Conservation (phyloP, 2,113 vertebrate species). For the Loxodonta africana region DNA sequence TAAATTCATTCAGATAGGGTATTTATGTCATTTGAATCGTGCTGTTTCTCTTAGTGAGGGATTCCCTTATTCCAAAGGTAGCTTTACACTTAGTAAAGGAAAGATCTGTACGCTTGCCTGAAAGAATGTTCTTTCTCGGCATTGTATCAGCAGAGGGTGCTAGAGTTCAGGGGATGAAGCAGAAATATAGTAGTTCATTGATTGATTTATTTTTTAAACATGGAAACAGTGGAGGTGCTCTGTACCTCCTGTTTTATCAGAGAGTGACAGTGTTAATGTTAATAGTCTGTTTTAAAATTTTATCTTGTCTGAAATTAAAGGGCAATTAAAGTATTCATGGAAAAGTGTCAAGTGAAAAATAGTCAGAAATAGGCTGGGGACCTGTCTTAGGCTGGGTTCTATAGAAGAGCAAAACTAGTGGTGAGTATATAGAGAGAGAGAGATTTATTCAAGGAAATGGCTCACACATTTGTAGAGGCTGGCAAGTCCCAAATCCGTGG, state of each 20-base stretch:
- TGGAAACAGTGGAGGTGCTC: background rate
- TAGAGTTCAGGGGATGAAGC: slow-evolving; percentile 64
- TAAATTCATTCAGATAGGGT: background rate
- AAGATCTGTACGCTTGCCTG: background rate
- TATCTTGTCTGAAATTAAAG: slow-evolving; percentile 51
- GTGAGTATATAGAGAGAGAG: no score
- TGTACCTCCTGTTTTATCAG: background rate
- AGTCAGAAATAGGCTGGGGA: background rate
- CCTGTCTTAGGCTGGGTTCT: no score
- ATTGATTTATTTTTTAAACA: background rate
- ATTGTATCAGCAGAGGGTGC: slow-evolving; percentile 85
- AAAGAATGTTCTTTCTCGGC: background rate
- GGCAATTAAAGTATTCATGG: background rate
- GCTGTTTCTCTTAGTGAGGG: background rate
- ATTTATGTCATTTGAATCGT: slow-evolving; percentile 29
- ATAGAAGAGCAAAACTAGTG: no score
- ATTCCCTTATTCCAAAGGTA: slow-evolving; percentile 4
- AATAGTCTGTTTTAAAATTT: background rate
- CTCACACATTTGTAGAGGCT: no score
- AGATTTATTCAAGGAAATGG: no score
- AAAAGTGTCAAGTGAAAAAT: slow-evolving; percentile 13
- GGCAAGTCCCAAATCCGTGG: no score
- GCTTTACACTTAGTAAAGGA: background rate
- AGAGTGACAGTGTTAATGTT: background rate
- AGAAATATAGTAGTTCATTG: background rate